phyloP scores from a whole-genome alignment of 2,113 vertebrate genomes.

The Pagrus major region DNA sequence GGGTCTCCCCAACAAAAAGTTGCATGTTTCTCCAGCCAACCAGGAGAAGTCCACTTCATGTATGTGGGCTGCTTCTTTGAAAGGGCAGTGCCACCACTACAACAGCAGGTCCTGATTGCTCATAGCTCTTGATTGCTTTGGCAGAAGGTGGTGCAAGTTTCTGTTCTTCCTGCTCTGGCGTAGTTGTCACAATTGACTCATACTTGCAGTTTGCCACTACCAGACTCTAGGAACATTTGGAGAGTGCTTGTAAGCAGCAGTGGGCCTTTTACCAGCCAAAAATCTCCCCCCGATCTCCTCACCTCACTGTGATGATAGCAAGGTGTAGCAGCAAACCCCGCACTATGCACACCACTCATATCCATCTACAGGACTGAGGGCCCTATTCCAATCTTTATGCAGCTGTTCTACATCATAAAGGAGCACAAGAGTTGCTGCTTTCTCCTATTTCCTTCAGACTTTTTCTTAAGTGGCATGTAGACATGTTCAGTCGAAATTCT shows the following conservation, averaged over 20 bases:
- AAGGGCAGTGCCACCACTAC: background rate
- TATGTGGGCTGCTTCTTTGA: background rate
- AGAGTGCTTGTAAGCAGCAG: conserved; percentile 20
- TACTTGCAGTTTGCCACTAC: background rate
- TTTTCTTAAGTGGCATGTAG: no score
- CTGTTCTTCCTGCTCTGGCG: background rate
- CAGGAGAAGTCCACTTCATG: background rate
- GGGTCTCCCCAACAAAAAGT: conserved; percentile 11
- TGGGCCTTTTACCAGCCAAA: conserved; percentile 1
- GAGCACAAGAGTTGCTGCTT: no score
- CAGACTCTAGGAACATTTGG: background rate
- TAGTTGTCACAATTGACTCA: conserved; percentile 18
- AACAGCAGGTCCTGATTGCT: background rate
- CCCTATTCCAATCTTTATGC: no score
- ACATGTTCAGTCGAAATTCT: background rate
- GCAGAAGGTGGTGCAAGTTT: background rate
- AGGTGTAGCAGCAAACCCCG: background rate
- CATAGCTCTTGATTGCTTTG: conserved; percentile 3
- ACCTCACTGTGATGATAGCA: background rate
- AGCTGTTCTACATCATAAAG: no score
- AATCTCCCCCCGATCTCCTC: conserved; percentile 9
- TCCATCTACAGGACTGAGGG: background rate
- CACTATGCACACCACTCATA: background rate
- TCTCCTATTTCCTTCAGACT: no score
- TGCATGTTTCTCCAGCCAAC: background rate